These are phyloP conservation scores for Micropoecilia bifurca DNA, from an alignment of 2,797 vertebrate species.

Conservation along the genomic window DNA sequence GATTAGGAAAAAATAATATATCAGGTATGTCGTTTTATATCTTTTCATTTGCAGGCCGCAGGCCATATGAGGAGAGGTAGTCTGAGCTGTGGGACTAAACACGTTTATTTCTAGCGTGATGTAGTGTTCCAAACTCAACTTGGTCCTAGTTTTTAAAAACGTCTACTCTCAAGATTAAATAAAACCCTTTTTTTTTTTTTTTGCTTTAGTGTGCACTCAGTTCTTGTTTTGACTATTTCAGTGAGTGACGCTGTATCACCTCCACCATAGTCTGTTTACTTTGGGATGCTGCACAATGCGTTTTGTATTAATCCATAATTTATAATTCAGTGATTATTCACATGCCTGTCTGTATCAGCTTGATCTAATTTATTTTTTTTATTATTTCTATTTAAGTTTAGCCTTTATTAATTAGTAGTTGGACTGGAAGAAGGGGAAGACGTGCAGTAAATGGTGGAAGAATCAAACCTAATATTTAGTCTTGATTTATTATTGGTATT, in stretches of 20 bases:
- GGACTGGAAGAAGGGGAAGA: not conserved
- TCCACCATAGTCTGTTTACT: not conserved
- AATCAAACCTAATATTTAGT: not conserved
- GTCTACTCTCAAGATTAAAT: not conserved
- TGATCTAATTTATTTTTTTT: not conserved
- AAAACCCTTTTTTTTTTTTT: not conserved
- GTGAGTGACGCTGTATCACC: not conserved
- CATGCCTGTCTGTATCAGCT: not conserved
- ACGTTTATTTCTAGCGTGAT: not conserved
- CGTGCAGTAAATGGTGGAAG: not conserved
- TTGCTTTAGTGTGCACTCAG: not conserved
- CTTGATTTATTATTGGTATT: not conserved
- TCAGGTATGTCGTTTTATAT: constrained; percentile 10
- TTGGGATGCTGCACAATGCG: not conserved
- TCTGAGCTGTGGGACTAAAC: not conserved
- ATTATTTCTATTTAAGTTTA: not conserved
- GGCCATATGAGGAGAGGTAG: not conserved
- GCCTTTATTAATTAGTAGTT: not conserved
- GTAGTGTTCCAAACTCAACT: not conserved
- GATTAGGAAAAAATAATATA: constrained; percentile 78
- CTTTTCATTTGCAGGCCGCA: not conserved
- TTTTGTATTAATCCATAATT: not conserved
- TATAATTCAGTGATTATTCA: not conserved
- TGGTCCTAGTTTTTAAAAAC: not conserved
- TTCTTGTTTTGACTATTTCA: not conserved